Evolutionary conservation across 2,113 vertebrate species (phyloP).

Genomic region (Willisornis vidua): DNA sequence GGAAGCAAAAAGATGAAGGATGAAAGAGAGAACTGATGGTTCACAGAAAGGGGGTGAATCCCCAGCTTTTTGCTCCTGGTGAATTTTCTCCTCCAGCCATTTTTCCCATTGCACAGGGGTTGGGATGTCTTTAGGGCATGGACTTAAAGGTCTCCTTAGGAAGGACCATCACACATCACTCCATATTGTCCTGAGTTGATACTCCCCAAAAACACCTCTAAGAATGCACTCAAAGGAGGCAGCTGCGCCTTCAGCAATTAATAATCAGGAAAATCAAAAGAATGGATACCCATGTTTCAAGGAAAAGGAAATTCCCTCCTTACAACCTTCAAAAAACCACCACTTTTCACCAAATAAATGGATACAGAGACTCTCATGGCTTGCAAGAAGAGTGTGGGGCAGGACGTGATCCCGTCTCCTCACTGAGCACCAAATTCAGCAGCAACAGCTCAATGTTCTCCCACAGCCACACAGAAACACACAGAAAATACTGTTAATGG

Average conservation of each 20-base stretch:
- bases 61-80: not conserved
- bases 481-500: not conserved
- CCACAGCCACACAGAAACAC: not conserved
- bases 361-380: not conserved
- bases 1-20: not conserved
- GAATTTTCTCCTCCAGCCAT: not conserved
- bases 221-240: fast-evolving
- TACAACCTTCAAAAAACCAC: not conserved
- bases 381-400: fast-evolving
- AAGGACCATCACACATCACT: not conserved
- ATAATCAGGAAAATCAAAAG: not conserved
- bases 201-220: not conserved
- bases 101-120: not conserved
- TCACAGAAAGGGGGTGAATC: not conserved
- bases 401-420: not conserved
- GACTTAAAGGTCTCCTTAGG: not conserved
- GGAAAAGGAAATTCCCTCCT: not conserved
- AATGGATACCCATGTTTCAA: not conserved
- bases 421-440: not conserved
- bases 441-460: not conserved
- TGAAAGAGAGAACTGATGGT: fast-evolving
- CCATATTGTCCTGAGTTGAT: not conserved
- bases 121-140: not conserved
- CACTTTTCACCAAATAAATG: not conserved
- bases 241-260: not conserved